Conservation (phyloP, 2,888 invertebrate genomes). For the Horisme vitalbata region DNA sequence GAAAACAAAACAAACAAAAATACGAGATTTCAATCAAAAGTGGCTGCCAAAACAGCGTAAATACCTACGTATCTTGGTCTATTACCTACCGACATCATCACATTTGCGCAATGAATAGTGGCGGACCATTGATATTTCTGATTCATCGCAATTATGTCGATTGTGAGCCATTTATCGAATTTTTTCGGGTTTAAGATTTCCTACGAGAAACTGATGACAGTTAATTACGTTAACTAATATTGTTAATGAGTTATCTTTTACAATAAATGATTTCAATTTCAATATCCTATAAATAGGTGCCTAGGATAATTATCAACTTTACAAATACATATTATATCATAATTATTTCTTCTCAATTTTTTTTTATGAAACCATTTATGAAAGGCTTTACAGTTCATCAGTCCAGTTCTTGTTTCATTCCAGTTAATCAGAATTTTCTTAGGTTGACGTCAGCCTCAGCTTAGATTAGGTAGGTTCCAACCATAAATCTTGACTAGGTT, state of each 20-base stretch:
- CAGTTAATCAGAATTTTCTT: slow-evolving; percentile 38
- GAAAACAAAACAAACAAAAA: too few species aligned
- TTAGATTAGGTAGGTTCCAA: slow-evolving; percentile 36
- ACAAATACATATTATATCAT: too few species aligned
- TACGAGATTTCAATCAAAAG: not conserved
- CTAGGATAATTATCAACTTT: too few species aligned
- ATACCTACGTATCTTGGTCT: slow-evolving; percentile 8
- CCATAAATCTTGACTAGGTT: too few species aligned
- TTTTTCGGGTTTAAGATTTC: slow-evolving; percentile 4
- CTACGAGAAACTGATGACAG: not conserved
- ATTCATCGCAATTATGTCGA: slow-evolving; percentile 15
- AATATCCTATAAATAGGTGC: too few species aligned
- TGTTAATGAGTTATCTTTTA: too few species aligned
- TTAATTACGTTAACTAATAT: too few species aligned
- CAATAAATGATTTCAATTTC: too few species aligned
- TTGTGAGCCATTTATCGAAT: slow-evolving; percentile 1
- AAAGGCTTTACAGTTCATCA: slow-evolving; percentile 28
- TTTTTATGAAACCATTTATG: too few species aligned
- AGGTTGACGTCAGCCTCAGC: slow-evolving; percentile 31
- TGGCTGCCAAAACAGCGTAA: not conserved
- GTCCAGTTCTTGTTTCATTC: slow-evolving; percentile 37
- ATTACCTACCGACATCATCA: too few species aligned
- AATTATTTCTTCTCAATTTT: too few species aligned
- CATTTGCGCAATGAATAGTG: slow-evolving; percentile 16
- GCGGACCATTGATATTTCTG: slow-evolving; percentile 8